A percentile compares a stretch with the other conserved stretches of the same genome.
These are phyloP conservation scores for Choloepus hoffmanni DNA, from an alignment of 2,113 vertebrate species.

Conservation along the genomic window DNA sequence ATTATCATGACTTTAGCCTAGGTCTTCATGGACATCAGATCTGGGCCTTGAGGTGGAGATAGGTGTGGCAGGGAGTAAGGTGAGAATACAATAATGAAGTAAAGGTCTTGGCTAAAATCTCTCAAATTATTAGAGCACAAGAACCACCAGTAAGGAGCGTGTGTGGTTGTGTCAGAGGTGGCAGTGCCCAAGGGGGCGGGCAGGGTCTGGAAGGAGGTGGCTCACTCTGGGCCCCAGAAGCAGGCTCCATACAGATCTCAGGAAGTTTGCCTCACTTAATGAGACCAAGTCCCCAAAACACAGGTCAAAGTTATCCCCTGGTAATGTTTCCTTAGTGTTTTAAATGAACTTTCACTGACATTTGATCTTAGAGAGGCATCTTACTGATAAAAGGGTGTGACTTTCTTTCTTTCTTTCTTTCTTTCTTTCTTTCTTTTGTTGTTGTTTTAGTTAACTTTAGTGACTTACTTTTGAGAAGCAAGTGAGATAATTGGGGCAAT, in stretches of 20 bases:
- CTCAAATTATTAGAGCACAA: background rate
- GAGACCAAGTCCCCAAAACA: background rate
- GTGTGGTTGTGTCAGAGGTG: background rate
- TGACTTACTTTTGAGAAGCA: slow-evolving; percentile 25
- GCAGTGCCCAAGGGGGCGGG: background rate
- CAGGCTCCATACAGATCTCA: background rate
- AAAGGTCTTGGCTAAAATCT: slow-evolving; percentile 10
- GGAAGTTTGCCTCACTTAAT: background rate
- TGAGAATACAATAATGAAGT: background rate
- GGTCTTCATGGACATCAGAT: background rate
- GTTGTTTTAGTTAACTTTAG: too few relatives aligned
- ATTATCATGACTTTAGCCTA: background rate
- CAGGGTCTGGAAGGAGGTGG: background rate
- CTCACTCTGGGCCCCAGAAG: background rate
- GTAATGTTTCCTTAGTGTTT: background rate
- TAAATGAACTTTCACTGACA: slow-evolving; percentile 39
- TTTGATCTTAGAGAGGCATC: background rate
- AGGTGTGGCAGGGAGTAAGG: background rate
- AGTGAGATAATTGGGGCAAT: background rate
- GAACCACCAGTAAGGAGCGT: background rate
- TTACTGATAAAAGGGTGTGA: background rate
- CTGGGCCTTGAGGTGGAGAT: background rate
- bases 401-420: too few relatives aligned
- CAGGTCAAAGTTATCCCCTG: background rate
- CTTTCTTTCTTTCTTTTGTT: too few relatives aligned